phyloP scores from a whole-genome alignment of 2,797 vertebrate species.

The Galago senegalensis region DNA sequence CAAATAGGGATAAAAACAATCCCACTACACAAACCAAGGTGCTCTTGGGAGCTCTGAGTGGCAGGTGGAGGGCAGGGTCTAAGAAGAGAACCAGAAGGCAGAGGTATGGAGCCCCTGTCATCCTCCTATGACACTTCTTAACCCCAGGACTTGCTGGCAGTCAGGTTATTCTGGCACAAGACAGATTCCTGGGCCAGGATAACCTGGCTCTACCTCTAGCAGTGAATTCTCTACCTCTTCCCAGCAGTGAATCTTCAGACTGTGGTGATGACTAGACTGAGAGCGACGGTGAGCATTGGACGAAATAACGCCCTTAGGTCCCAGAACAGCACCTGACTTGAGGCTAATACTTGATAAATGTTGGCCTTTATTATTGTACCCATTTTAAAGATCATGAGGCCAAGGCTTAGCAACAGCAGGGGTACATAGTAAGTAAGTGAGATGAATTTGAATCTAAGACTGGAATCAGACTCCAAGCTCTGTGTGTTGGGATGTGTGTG shows the following conservation, averaged over 20 bases:
- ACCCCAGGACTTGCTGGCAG: background rate
- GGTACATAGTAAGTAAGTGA: background rate
- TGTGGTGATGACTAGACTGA: accelerated
- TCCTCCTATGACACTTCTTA: background rate
- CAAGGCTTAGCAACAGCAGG: background rate
- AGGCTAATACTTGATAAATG: background rate
- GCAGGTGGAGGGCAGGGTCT: background rate
- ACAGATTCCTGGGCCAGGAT: background rate
- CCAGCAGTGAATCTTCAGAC: background rate
- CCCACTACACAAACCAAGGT: background rate
- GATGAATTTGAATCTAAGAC: background rate
- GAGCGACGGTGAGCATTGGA: background rate
- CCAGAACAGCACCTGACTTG: background rate
- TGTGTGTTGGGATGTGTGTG: background rate
- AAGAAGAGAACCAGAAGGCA: background rate
- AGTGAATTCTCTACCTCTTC: background rate
- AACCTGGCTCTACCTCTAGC: too few species aligned
- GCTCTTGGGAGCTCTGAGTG: background rate
- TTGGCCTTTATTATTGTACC: background rate
- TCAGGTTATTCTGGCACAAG: background rate
- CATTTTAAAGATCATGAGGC: background rate
- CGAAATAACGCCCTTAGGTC: background rate
- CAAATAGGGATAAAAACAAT: background rate
- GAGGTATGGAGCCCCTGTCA: background rate
- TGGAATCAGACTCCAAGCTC: background rate